These are phyloP conservation scores for Microdon myrmicae DNA, from an alignment of 2,888 invertebrate species.

Conservation along the genomic window DNA sequence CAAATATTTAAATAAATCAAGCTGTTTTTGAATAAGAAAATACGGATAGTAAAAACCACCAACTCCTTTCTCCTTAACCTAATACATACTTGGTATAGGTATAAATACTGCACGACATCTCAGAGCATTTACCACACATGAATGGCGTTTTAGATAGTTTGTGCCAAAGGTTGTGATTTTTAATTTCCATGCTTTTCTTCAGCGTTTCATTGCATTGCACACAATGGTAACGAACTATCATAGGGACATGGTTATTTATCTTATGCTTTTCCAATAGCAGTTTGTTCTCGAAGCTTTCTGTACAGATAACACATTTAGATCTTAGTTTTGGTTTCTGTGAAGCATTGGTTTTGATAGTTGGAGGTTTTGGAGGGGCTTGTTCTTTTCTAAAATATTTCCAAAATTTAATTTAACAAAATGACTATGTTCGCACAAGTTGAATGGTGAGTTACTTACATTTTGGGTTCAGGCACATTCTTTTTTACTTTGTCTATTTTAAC, in stretches of 20 bases:
- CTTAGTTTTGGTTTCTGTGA: slow-evolving; percentile 46
- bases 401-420: too few relatives aligned
- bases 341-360: slow-evolving; percentile 19
- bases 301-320: slow-evolving; percentile 59
- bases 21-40: too few relatives aligned
- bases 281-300: slow-evolving; percentile 58
- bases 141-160: slow-evolving; percentile 65
- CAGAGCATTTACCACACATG: slow-evolving; percentile 66
- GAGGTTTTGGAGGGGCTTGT: slow-evolving; percentile 44
- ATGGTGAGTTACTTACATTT: slow-evolving; percentile 47
- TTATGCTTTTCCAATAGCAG: slow-evolving; percentile 59
- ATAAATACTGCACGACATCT: slow-evolving; percentile 58
- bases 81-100: slow-evolving; percentile 54
- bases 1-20: too few relatives aligned
- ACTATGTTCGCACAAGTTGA: too few relatives aligned
- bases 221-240: slow-evolving; percentile 65
- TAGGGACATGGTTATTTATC: slow-evolving; percentile 58
- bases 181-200: slow-evolving; percentile 61
- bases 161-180: slow-evolving; percentile 68
- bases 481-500: slow-evolving; percentile 29
- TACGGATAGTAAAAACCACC: background rate
- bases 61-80: slow-evolving; percentile 28
- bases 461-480: slow-evolving; percentile 23
- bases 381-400: slow-evolving; percentile 57
- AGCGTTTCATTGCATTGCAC: slow-evolving; percentile 69